Base-by-base conservation (phyloP, 2,888 invertebrate species). In the Phragmatobia fuliginosa region DNA sequence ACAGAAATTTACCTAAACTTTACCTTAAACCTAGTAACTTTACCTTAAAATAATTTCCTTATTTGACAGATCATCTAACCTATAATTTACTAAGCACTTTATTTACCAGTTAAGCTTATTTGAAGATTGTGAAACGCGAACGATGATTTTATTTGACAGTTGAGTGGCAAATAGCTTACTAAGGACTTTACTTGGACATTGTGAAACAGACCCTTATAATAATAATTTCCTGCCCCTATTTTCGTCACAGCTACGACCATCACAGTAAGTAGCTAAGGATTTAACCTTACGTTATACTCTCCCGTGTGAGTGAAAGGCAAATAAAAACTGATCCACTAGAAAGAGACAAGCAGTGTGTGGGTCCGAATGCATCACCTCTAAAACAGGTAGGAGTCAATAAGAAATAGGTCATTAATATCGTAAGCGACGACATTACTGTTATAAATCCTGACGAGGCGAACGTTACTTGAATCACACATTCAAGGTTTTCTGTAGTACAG, bases 341-440 rank as follows among this genome's bases (percentile, higher is more conserved):
- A 32, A 64, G 49, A 32, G 41, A 60, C 21, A 49, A 60, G 8
- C 4, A 62, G 18, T 60, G 11, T 41, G 58, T n/a, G 14, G 25
- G 33, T 8, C 18, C 18, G 2, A 14, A 66, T 45, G 61, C 31
- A 62, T 67, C 28, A 28, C 8, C 8, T 67, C 38, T 38, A 49
- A 62, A 36, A 36, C 31, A 62, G 67, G 66, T 66, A 41, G 60
- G 60, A 66, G 49, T 60, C 33, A 38, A 36, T 56, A 31, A 31
- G 56, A 62, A 67, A 67, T 62, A 32, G 56, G n/a, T 61, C 52
- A 31, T 67, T 67, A 67, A 14, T 52, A 52, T 66, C 60, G 45
- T 56, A 62, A 52, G 58, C 67, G 28, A 65, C 58, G 68, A 33
- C 33, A 62, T 14, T 67, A 59, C 6, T 14, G 72, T 66, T 38